Evolutionary conservation across 53 echinoderm and acorn worm genomes (phyloP), one percentile per base, ranked within the genome.

Genomic region (Luidia sarsii): DNA sequence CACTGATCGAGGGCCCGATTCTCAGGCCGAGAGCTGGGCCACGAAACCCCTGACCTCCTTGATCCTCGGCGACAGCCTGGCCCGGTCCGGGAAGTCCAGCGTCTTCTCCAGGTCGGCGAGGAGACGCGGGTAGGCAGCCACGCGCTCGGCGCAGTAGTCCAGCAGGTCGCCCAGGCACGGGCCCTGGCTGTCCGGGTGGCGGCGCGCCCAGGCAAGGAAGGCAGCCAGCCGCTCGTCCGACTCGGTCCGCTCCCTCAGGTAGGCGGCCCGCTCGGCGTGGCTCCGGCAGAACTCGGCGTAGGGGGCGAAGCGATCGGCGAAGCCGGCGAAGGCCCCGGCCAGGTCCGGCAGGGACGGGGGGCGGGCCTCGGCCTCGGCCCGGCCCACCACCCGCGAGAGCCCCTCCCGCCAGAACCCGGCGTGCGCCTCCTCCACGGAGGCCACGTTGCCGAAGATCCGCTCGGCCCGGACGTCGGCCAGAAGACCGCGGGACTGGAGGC

Each of bases 391-490:
- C 27, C 75, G 69, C 48, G 79, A 52, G 16, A 97, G 83, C 48
- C 81, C 67, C 28, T 91, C 89, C 61, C 88, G 90, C 91, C 93
- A 97, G 79, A 97, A 97, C 20, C 50, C 83, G 38, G 86, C 73
- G 81, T 97, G 97, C 25, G 85, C 55, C 37, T 64, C 51, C 75
- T 93, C 94, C n/a, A 97, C 86, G 46, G 71, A 88, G 10, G 80
- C 77, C 27, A 93, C 87, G 65, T 97, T 97, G 60, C 91, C 85
- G 81, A 97, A 97, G 39, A 97, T 86, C 53, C 89, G 91, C 70
- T 94, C 91, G 35, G 93, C 82, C 52, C 89, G 80, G 69, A 94
- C 91, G 88, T 97, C 67, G 28, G 24, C 43, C 67, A 67, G 67
- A 23, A 45, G 24, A 3, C 8, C 25, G 67, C 7, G 6, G 46